phyloP scores from a whole-genome alignment of 2,113 vertebrate genomes.

The Daubentonia madagascariensis region DNA sequence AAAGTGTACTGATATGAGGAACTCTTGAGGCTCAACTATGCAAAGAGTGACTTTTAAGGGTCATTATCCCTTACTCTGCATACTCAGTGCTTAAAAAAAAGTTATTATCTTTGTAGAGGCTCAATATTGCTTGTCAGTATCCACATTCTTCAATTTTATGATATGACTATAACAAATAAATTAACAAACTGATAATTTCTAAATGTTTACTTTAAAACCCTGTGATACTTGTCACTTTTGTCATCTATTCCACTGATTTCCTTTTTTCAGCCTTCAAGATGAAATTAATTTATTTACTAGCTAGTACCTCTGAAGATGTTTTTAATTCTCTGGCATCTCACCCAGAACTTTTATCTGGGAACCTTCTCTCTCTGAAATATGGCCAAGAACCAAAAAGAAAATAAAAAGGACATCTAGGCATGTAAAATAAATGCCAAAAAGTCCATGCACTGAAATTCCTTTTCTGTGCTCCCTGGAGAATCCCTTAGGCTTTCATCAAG shows the following conservation, averaged over 20 bases:
- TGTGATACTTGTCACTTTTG: not conserved
- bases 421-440: not conserved
- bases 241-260: not conserved
- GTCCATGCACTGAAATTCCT: not conserved
- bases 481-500: not conserved
- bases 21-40: not conserved
- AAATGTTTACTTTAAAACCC: slow-evolving; percentile 6
- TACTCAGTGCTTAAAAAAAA: no score
- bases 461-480: not conserved
- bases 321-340: not conserved
- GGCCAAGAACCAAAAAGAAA: not conserved
- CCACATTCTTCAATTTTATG: not conserved
- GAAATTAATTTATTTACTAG: slow-evolving; percentile 7
- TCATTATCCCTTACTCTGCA: not conserved
- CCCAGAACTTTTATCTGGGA: not conserved
- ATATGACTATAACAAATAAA: not conserved
- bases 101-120: not conserved
- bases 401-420: not conserved
- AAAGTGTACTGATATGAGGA: not conserved
- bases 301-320: not conserved
- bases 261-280: slow-evolving; percentile 22
- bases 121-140: not conserved
- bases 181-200: not conserved
- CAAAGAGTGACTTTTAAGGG: slow-evolving; percentile 20
- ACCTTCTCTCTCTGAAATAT: slow-evolving; percentile 8